These are phyloP conservation scores for Forficula auricularia DNA, from an alignment of 1,140 invertebrate species.

Conservation along the genomic window DNA sequence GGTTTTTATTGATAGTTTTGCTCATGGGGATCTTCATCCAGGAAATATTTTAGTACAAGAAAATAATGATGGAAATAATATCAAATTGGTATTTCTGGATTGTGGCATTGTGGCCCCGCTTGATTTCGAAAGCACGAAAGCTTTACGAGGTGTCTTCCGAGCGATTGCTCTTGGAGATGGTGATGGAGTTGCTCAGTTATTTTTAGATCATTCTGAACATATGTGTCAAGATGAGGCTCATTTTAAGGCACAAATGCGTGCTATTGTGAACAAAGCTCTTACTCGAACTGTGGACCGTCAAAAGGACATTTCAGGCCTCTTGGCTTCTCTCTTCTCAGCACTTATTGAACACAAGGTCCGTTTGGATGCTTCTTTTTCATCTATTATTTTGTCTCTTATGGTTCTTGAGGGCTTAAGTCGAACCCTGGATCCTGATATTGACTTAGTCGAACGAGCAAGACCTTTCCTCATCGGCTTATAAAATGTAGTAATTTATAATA, in stretches of 20 bases:
- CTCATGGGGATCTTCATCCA: conserved; percentile 32
- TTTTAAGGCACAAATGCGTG: conserved; percentile 27
- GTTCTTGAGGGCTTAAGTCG: conserved; percentile 34
- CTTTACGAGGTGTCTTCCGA: conserved; percentile 29
- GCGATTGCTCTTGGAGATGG: conserved; percentile 29
- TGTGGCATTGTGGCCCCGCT: conserved; percentile 29
- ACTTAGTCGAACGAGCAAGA: conserved; percentile 28
- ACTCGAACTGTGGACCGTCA: neutral
- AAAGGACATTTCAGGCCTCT: conserved; percentile 25
- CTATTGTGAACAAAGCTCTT: conserved; percentile 24
- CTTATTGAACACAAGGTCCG: conserved; percentile 29
- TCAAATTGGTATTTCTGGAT: conserved; percentile 30
- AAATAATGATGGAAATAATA: conserved; percentile 13
- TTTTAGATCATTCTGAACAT: conserved; percentile 27
- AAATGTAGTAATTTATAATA: no score
- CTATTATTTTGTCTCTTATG: conserved; percentile 31
- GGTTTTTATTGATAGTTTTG: conserved; percentile 31
- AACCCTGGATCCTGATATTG: conserved; percentile 30
- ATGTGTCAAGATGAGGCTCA: conserved; percentile 25
- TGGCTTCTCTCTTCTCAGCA: conserved; percentile 29
- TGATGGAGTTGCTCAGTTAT: conserved; percentile 29
- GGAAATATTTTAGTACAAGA: conserved; percentile 27
- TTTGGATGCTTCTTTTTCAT: conserved; percentile 32
- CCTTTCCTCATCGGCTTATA: conserved; percentile 16
- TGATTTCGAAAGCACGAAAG: conserved; percentile 22